Conservation (phyloP, 2,113 vertebrate genomes). For the Rhineura floridana region DNA sequence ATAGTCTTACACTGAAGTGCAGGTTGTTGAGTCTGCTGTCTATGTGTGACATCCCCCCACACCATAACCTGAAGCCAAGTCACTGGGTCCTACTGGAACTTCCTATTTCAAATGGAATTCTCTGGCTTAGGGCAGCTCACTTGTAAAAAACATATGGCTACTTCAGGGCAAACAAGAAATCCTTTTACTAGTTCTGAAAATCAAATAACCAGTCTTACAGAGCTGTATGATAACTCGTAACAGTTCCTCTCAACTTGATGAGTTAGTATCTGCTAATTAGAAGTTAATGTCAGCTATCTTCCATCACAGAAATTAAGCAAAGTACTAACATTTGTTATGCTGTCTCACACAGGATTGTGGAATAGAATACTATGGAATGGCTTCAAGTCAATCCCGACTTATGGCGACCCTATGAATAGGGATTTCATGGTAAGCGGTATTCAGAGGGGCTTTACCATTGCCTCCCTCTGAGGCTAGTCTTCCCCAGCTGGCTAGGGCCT, state of each 20-base stretch:
- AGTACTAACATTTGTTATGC: conserved; percentile 7
- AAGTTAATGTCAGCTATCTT: background rate
- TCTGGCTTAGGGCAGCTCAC: background rate
- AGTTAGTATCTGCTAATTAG: background rate
- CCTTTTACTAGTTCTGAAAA: background rate
- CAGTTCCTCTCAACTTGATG: background rate
- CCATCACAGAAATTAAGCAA: conserved; percentile 14
- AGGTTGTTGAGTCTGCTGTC: background rate
- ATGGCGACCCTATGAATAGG: too few species aligned
- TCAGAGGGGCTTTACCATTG: too few species aligned
- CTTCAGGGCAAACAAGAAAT: background rate
- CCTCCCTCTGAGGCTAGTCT: too few species aligned
- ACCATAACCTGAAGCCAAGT: background rate
- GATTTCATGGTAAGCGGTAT: too few species aligned
- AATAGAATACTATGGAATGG: too few species aligned
- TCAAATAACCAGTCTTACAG: background rate
- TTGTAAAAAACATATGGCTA: background rate
- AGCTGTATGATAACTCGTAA: background rate
- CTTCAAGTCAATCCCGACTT: too few species aligned
- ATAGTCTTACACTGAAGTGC: background rate
- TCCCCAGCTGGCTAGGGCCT: too few species aligned
- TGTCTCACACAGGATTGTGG: background rate
- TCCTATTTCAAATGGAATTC: background rate
- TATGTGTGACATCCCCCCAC: background rate
- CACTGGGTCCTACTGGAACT: background rate